Conservation (phyloP, 92 coral and sea anemone species). For the Zoanthus sansibaricus region DNA sequence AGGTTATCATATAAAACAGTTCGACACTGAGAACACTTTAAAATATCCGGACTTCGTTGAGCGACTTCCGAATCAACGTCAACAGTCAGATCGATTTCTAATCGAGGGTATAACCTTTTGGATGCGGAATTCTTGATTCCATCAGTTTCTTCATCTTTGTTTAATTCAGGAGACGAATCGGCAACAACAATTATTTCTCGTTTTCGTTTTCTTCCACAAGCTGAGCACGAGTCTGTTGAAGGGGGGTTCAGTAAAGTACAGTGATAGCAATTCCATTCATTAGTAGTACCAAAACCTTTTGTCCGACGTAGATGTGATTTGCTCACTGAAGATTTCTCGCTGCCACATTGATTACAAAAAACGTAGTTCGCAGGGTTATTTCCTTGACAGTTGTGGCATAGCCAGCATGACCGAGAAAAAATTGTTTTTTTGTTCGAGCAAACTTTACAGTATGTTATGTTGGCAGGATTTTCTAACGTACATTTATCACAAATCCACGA, state of each 20-base stretch:
- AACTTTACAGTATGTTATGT: conserved; percentile 63
- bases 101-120: conserved; percentile 60
- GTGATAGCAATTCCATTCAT: conserved; percentile 80
- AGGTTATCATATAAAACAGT: conserved; percentile 87
- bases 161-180: conserved; percentile 38
- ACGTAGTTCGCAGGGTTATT: conserved; percentile 48
- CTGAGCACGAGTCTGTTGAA: conserved; percentile 60
- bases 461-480: conserved; percentile 69
- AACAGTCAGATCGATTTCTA: conserved; percentile 59
- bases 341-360: conserved; percentile 56
- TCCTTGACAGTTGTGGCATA: conserved; percentile 47
- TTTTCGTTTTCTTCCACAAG: conserved; percentile 64
- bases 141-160: neutral
- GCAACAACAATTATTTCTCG: conserved; percentile 28
- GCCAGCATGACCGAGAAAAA: conserved; percentile 30
- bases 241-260: conserved; percentile 77
- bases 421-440: conserved; percentile 68
- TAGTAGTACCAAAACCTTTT: neutral
- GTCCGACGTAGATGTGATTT: conserved; percentile 13
- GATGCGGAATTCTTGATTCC: conserved; percentile 29
- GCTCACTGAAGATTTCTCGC: conserved; percentile 31
- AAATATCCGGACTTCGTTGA: conserved; percentile 76
- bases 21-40: conserved; percentile 93
- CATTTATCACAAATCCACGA: conserved; percentile 80
- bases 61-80: conserved; percentile 72